Base-by-base conservation (phyloP, 2,113 vertebrate genomes). In the Dermatemys mawii region DNA sequence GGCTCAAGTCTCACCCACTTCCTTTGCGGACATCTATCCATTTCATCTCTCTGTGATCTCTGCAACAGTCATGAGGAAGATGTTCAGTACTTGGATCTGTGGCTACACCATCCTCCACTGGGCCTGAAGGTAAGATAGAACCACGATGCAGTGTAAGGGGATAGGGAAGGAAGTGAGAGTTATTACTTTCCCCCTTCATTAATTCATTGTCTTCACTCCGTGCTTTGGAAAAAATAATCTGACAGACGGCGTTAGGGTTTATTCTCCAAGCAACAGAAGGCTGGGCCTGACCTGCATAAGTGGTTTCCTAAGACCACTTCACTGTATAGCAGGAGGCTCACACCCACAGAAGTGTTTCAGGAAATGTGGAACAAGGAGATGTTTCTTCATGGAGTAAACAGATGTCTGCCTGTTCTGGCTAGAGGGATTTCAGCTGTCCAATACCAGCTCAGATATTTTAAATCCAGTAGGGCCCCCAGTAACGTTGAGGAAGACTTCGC, bases 101-200 rank as follows among this genome's bases (percentile, higher is more conserved):
- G 76, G 63, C 51, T 93, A 93, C 41, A 94, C 89, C 32, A 32
- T 81, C 75, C 35, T 1, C 53, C 78, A 81, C 88, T 89, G 60
- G 90, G 81, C 29, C 80, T 70, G 41, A 85, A 92, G 86, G 90
- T 93, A 93, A 55, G 50, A 92, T 7, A 86, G 93, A 91, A 86
- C 2, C 0, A 3, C 1, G 24, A n/a, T 80, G 51, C 2, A 1
- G 27, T 6, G 84, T 90, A 38, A 94, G 84, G 51, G 92, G 75
- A 35, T 41, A 92, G 87, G 41, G 19, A 55, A 93, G 44, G 9
- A 41, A 76, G 27, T 8, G 9, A 4, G 51, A 93, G 26, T 9
- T 81, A 32, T 41, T 53, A 21, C 53, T 86, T 88, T 14, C 10
- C 8, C 26, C 78, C 14, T 76, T 95, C 32, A 1, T 32, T 51